These are phyloP conservation scores for Ryuthela nishihirai DNA, from an alignment of 2,888 invertebrate species.

Conservation along the genomic window DNA sequence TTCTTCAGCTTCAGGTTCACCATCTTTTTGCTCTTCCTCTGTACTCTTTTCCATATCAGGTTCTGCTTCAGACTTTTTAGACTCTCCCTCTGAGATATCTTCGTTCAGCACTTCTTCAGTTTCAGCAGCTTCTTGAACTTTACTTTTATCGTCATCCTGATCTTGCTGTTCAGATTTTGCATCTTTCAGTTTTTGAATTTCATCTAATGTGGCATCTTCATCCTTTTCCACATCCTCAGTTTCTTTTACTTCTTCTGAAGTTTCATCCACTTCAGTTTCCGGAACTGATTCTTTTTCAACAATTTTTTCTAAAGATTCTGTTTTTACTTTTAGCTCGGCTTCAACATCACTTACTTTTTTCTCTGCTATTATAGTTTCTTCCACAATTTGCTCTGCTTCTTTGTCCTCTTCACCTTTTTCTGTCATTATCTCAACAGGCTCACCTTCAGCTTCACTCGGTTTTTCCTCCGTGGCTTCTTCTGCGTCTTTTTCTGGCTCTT, in stretches of 20 bases:
- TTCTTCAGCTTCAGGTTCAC: no score
- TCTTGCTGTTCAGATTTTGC: neutral
- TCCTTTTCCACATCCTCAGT: neutral
- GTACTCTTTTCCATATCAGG: no score
- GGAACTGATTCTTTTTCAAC: neutral
- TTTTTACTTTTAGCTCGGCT: neutral
- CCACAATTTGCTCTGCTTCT: neutral
- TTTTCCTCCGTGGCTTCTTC: neutral
- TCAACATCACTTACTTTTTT: no score
- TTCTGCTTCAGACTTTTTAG: no score
- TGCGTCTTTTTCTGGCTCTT: neutral
- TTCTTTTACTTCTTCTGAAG: neutral
- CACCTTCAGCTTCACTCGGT: neutral
- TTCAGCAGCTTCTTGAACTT: neutral
- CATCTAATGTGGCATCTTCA: neutral
- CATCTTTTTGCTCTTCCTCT: no score
- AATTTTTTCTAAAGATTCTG: neutral
- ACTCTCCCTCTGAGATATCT: no score
- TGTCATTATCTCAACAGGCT: neutral
- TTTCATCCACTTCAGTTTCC: neutral
- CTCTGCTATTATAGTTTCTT: no score
- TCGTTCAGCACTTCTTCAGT: neutral
- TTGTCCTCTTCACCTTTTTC: neutral
- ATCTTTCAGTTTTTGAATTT: neutral
- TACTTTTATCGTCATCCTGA: no score